phyloP scores from a whole-genome alignment of 2,113 vertebrate genomes.

The Sciurus niger region DNA sequence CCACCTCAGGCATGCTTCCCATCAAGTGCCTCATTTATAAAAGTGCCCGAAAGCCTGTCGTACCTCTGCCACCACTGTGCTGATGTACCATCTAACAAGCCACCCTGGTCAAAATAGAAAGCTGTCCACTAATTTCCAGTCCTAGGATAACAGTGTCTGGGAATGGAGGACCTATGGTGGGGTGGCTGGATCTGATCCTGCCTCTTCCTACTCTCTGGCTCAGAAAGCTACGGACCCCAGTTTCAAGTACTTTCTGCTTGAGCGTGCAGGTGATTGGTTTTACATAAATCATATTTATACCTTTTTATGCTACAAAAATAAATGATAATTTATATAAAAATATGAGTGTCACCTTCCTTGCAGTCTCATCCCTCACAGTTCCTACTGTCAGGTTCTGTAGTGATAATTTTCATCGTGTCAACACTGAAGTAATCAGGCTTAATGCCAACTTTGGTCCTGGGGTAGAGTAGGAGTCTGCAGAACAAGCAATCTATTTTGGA shows the following conservation, averaged over 20 bases:
- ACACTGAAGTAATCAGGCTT: not conserved
- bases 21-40: slow-evolving; percentile 76
- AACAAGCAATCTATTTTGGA: not conserved
- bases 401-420: not conserved
- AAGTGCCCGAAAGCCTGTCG: slow-evolving; percentile 41
- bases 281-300: slow-evolving; percentile 87
- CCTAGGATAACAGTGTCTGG: not conserved
- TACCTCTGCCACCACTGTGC: not conserved
- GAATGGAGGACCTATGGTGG: not conserved
- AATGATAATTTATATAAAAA: slow-evolving; percentile 87
- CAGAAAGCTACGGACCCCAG: not conserved
- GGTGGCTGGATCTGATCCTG: not conserved
- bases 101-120: not conserved
- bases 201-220: not conserved
- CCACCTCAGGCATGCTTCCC: slow-evolving; percentile 64
- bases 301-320: slow-evolving; percentile 88
- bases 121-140: not conserved
- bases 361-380: not conserved
- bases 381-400: not conserved
- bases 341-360: not conserved
- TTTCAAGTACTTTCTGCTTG: not conserved
- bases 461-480: not conserved
- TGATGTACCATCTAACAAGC: not conserved
- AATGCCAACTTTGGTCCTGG: not conserved
- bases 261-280: slow-evolving; percentile 66